phyloP scores from a whole-genome alignment of 2,797 vertebrate genomes.

The Falco peregrinus region DNA sequence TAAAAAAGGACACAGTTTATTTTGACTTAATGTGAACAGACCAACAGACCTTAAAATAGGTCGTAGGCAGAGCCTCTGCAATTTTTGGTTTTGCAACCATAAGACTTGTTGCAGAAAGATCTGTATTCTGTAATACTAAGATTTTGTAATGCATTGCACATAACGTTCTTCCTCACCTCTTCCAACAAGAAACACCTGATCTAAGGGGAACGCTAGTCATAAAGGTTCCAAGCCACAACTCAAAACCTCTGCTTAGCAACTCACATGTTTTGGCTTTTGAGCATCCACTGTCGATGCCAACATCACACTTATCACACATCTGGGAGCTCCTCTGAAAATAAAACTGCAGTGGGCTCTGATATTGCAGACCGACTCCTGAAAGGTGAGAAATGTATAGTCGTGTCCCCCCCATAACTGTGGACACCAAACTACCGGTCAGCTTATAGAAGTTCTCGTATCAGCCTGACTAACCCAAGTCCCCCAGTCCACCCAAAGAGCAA shows the following conservation, averaged over 20 bases:
- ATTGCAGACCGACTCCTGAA: neutral
- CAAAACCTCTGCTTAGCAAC: neutral
- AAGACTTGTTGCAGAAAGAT: slow-evolving; percentile 39
- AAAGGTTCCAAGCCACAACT: neutral
- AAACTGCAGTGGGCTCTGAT: neutral
- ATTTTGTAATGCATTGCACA: slow-evolving; percentile 50
- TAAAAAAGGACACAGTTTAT: neutral
- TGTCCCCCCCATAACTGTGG: neutral
- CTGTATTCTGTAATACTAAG: slow-evolving; percentile 5
- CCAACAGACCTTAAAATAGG: slow-evolving; percentile 14
- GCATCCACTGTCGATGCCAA: neutral
- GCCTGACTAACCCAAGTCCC: neutral
- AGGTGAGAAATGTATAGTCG: neutral
- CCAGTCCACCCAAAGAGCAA: neutral
- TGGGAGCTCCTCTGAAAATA: neutral
- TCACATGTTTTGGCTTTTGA: neutral
- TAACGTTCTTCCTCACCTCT: slow-evolving; percentile 6
- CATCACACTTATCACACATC: neutral
- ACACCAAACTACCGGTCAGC: neutral
- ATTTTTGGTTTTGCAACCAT: slow-evolving; percentile 46
- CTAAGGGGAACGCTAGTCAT: neutral
- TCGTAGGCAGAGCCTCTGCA: neutral
- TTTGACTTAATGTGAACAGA: neutral
- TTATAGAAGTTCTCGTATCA: neutral
- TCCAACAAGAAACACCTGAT: slow-evolving; percentile 49